Evolutionary conservation across 2,113 vertebrate genomes (phyloP).

Genomic region (Pseudopipra pipra): DNA sequence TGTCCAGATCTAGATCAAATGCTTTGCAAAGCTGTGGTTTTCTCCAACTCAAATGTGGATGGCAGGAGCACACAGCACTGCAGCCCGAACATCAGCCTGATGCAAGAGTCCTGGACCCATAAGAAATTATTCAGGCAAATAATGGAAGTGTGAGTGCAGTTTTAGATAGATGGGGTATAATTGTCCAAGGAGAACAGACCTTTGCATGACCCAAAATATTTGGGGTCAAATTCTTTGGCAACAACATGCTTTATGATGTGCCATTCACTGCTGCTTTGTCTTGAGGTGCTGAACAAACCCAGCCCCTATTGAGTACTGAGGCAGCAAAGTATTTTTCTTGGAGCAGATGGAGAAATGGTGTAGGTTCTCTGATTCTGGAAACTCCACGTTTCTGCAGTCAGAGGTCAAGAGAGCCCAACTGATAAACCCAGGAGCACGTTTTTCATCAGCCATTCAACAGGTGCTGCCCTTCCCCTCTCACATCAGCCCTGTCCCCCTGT

Average conservation of each 20-base stretch:
- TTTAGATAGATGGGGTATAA: background rate
- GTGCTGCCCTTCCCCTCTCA: background rate
- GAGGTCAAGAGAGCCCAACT: background rate
- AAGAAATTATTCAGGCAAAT: background rate
- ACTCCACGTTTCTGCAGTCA: background rate
- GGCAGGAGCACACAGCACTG: background rate
- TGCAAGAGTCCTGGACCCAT: background rate
- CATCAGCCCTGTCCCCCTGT: background rate
- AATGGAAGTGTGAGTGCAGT: accelerated
- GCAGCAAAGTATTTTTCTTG: background rate
- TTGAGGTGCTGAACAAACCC: background rate
- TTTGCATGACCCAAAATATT: background rate
- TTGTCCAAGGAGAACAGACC: background rate
- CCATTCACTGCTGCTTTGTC: background rate
- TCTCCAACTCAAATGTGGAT: background rate
- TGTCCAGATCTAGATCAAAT: background rate
- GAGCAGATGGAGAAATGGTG: background rate
- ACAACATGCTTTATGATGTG: background rate
- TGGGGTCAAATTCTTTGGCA: background rate
- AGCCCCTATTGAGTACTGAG: accelerated
- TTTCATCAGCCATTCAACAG: background rate
- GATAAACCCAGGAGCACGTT: background rate
- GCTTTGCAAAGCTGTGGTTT: background rate
- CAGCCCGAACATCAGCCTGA: background rate
- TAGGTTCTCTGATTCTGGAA: background rate